Evolutionary conservation across 2,888 invertebrate species (phyloP).

Genomic region (Drosophila flavopinicola): DNA sequence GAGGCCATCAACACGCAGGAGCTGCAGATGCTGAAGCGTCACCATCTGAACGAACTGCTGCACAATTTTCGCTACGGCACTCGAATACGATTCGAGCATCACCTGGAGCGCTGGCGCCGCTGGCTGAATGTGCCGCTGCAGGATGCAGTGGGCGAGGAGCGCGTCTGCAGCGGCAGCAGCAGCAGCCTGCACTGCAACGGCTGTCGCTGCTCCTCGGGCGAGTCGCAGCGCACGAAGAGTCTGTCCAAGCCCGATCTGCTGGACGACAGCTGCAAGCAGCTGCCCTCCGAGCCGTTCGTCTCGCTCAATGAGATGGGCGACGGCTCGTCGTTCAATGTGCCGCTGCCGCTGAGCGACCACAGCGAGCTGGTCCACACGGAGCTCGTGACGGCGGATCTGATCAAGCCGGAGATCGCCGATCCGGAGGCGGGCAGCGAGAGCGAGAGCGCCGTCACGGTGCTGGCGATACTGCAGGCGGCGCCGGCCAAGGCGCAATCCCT

Average conservation of each 20-base stretch:
- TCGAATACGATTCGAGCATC: constrained; percentile 79
- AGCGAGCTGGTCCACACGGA: constrained; percentile 35
- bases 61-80: constrained; percentile 72
- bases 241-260: constrained; percentile 41
- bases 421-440: constrained; percentile 18
- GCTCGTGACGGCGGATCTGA: constrained; percentile 21
- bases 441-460: constrained; percentile 52
- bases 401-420: constrained; percentile 45
- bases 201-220: constrained; percentile 43
- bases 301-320: constrained; percentile 47
- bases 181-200: constrained; percentile 52
- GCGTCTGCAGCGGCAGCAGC: not conserved
- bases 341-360: constrained; percentile 31
- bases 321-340: constrained; percentile 34
- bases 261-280: constrained; percentile 44
- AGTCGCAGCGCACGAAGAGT: not conserved
- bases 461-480: constrained; percentile 66
- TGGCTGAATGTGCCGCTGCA: constrained; percentile 72
- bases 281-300: constrained; percentile 59
- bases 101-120: constrained; percentile 78
- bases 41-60: constrained; percentile 67
- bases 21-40: constrained; percentile 73
- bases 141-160: constrained; percentile 14
- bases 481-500: constrained; percentile 61
- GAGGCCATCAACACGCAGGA: constrained; percentile 77